phyloP scores from a whole-genome alignment of 2,113 vertebrate species.

The Sceloporus tristichus region DNA sequence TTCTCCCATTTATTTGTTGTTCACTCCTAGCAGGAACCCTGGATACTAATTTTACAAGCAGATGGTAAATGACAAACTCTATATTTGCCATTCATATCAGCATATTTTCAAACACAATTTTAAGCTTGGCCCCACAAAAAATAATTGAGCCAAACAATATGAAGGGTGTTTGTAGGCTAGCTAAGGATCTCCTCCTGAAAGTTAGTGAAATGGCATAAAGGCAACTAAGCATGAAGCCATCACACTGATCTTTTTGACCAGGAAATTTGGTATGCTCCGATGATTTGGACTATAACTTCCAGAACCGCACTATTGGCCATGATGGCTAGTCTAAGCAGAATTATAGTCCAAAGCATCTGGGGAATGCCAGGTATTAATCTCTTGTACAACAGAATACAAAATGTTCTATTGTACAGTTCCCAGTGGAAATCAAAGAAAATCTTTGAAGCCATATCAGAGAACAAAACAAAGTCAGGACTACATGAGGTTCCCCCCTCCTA shows the following conservation, averaged over 20 bases:
- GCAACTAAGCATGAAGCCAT: background rate
- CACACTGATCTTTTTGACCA: background rate
- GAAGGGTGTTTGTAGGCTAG: too few relatives aligned
- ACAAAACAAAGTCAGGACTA: background rate
- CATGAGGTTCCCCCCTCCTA: too few relatives aligned
- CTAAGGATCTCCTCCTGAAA: background rate
- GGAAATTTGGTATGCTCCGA: background rate
- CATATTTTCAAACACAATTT: background rate
- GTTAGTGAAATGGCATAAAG: background rate
- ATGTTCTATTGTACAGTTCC: background rate
- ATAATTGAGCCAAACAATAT: background rate
- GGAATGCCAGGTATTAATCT: too few relatives aligned
- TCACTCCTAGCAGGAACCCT: slow-evolving; percentile 53
- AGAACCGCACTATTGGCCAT: background rate
- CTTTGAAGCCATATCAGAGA: background rate
- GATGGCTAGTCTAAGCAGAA: background rate
- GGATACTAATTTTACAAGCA: slow-evolving; percentile 48
- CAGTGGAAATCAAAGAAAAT: background rate
- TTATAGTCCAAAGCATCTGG: background rate
- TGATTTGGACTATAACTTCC: background rate
- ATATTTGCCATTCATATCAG: background rate
- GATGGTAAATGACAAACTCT: background rate
- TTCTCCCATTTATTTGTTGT: slow-evolving; percentile 43
- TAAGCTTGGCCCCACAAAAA: background rate
- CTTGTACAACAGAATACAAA: too few relatives aligned